These are phyloP conservation scores for Creontiades dilutus DNA, from an alignment of 2,888 invertebrate species.

Conservation along the genomic window DNA sequence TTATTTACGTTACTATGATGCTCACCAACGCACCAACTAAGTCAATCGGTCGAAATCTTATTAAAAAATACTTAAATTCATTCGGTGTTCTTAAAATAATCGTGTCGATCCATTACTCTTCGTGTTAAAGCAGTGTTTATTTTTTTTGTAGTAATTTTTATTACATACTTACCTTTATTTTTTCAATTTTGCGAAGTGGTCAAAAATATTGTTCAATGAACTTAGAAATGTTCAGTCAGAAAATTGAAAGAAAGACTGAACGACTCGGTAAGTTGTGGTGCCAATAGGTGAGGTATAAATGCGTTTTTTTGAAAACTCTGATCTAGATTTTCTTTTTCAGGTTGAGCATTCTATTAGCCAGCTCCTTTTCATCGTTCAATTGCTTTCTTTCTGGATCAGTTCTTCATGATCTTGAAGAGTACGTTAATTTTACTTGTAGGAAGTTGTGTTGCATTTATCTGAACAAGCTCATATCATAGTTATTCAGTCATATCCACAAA, in stretches of 20 bases:
- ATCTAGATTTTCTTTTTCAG: constrained; percentile 3
- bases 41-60: background rate
- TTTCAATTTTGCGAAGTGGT: background rate
- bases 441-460: background rate
- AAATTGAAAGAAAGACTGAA: background rate
- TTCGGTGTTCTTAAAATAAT: background rate
- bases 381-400: background rate
- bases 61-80: background rate
- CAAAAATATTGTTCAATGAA: background rate
- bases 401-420: background rate
- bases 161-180: background rate
- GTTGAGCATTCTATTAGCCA: background rate
- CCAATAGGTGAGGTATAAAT: background rate
- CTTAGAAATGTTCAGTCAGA: background rate
- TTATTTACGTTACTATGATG: background rate
- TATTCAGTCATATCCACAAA: background rate
- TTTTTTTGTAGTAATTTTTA: background rate
- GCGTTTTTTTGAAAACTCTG: background rate
- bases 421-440: background rate
- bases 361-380: too few relatives aligned
- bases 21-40: background rate
- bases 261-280: constrained; percentile 24
- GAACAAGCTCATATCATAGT: background rate
- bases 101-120: background rate
- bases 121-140: background rate